Percentiles rank a stretch among this genome's conserved stretches.
phyloP scores from a whole-genome alignment of 2,797 vertebrate genomes.

The Amblyraja radiata region DNA sequence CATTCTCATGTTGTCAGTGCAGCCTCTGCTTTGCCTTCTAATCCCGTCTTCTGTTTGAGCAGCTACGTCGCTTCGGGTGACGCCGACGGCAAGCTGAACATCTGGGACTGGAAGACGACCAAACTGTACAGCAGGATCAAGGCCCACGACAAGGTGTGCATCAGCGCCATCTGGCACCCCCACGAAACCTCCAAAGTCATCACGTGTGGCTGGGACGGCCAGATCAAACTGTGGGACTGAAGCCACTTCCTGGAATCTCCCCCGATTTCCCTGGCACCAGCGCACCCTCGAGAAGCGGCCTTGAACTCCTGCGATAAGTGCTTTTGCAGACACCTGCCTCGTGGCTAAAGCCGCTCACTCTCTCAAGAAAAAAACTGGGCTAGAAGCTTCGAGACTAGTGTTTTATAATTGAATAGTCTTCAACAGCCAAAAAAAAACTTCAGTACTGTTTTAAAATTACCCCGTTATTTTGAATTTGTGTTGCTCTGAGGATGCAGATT shows the following conservation, averaged over 20 bases:
- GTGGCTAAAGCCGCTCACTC: not conserved
- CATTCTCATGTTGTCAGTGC: not conserved
- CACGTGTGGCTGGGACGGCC: slow-evolving; percentile 94
- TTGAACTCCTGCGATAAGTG: not conserved
- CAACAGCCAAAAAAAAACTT: not conserved
- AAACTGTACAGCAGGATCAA: slow-evolving; percentile 96
- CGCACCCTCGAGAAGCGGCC: not conserved
- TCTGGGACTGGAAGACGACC: slow-evolving; percentile 99
- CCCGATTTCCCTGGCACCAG: not conserved
- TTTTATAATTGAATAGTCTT: not conserved
- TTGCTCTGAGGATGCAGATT: not conserved
- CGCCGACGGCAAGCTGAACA: slow-evolving; percentile 92
- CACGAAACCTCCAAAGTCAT: slow-evolving; percentile 98
- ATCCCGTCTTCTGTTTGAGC: not conserved
- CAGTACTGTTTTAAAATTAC: not conserved
- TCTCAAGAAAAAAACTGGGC: too few species aligned
- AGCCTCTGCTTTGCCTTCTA: not conserved
- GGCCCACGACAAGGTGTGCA: slow-evolving; percentile 96
- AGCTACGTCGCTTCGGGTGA: slow-evolving; percentile 98
- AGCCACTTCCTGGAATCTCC: not conserved
- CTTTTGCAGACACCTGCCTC: not conserved
- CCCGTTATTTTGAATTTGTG: not conserved
- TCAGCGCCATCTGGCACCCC: slow-evolving; percentile 94
- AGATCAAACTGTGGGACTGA: slow-evolving; percentile 96
- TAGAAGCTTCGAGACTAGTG: not conserved